Conservation (phyloP, 2,888 invertebrate species). For the Lordiphosa fenestrarum region DNA sequence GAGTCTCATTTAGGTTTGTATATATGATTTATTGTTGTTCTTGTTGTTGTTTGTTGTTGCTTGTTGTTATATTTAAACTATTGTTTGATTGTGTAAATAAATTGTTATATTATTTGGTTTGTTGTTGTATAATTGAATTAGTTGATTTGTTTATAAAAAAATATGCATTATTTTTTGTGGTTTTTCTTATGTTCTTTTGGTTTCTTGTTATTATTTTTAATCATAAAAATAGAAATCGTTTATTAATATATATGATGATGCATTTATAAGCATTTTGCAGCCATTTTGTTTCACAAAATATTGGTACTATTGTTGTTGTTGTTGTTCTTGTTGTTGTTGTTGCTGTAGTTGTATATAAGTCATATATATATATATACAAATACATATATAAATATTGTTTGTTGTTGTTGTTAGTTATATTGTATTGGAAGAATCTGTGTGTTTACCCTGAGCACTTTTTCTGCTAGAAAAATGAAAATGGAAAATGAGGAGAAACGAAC, state of each 20-base stretch:
- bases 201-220: slow-evolving; percentile 18
- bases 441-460: slow-evolving; percentile 81
- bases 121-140: slow-evolving; percentile 17
- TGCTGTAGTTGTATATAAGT: slow-evolving; percentile 27
- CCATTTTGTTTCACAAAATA: slow-evolving; percentile 20
- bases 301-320: slow-evolving; percentile 30
- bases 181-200: not conserved
- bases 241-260: slow-evolving; percentile 13
- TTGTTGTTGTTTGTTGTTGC: slow-evolving; percentile 18
- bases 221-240: slow-evolving; percentile 27
- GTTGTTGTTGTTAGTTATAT: slow-evolving; percentile 51
- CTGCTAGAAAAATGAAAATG: slow-evolving; percentile 54
- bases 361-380: slow-evolving; percentile 24
- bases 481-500: slow-evolving; percentile 20
- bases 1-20: slow-evolving; percentile 15
- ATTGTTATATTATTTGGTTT: slow-evolving; percentile 19
- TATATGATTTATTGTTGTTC: slow-evolving; percentile 29
- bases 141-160: slow-evolving; percentile 48
- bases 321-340: slow-evolving; percentile 38
- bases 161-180: slow-evolving; percentile 43
- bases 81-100: slow-evolving; percentile 40
- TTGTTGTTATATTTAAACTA: slow-evolving; percentile 32
- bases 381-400: slow-evolving; percentile 33
- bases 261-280: slow-evolving; percentile 35
- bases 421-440: slow-evolving; percentile 81